Base-by-base conservation (phyloP, 2,113 vertebrate species). In the Macquaria ambigua region DNA sequence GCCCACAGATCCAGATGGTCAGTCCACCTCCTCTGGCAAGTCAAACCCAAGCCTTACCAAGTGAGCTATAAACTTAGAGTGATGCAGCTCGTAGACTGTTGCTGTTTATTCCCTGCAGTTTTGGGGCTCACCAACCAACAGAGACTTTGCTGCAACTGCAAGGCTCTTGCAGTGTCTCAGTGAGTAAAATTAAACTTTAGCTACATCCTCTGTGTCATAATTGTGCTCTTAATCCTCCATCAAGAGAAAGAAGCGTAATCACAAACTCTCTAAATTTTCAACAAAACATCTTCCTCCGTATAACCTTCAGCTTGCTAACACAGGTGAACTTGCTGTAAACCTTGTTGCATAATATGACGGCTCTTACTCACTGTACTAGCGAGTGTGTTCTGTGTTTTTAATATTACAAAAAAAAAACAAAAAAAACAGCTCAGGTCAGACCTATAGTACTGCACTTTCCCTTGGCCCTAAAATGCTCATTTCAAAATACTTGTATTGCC, bases 1-100 rank as follows among this genome's bases (percentile, higher is more conserved):
- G 62, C 25, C 53, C 64, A 55, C 39, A 43, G 58, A 74, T 50
- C 25, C 55, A 82, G 61, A 86, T 82, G 74, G 61, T 74, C 25
- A 56, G 18, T 53, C n/a, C 43, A 61, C 16, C 59, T 81, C 61
- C 50, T 77, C 41, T 76, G 52, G 66, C 48, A 66, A 64, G 28
- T 20, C 37, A 41, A 61, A 84, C 53, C 43, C 50, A 11, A 63
- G 48, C 28, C 31, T 63, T 31, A 83, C 7, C 46, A 48, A 73
- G 31, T 16, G 41, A 72, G 61, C 69, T 16, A 53, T 50, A 50
- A 58, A 76, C 37, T 5, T 39, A 10, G 46, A 62, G 37, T 21
- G 52, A 68, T 52, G 14, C 46, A 50, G 41, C 25, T 52, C 34
- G 70, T 37, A 21, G 12, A 75, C 34, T 50, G 69, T 18, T 59